A percentile compares a stretch with the other conserved stretches of the same genome.
Evolutionary conservation across 1,140 invertebrate genomes (phyloP).

Genomic region (Belonocnema kinseyi): DNA sequence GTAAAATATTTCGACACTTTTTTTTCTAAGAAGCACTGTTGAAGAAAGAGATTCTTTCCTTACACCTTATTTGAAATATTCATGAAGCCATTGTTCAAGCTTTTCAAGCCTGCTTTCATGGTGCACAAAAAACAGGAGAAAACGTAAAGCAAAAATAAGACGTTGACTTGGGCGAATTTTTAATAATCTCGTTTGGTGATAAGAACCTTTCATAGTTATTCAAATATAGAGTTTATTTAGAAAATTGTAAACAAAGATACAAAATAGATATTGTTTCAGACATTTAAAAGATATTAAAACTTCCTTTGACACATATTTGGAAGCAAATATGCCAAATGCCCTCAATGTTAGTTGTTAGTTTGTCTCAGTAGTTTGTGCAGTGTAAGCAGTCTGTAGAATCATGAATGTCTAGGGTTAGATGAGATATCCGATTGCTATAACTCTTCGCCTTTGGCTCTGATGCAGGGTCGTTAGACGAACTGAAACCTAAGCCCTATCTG

Average conservation of each 20-base stretch:
- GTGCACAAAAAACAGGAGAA: conserved; percentile 3
- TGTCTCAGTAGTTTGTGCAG: too few species aligned
- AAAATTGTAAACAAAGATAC: background rate
- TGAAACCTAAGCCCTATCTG: background rate
- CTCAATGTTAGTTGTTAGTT: too few species aligned
- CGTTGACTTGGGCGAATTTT: background rate
- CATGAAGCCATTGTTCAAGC: conserved; percentile 26
- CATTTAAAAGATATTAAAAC: too few species aligned
- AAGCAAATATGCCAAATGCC: too few species aligned
- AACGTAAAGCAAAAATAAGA: conserved; percentile 15
- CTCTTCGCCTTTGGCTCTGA: conserved; percentile 1
- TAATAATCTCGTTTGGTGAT: conserved; percentile 2
- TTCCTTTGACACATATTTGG: too few species aligned
- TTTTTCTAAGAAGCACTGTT: background rate
- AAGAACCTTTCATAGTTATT: background rate
- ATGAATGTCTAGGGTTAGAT: background rate
- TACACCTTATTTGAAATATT: conserved; percentile 27
- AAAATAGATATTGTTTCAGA: too few species aligned
- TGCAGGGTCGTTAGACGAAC: background rate
- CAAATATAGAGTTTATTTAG: background rate
- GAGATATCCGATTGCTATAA: conserved; percentile 8
- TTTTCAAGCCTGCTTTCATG: conserved; percentile 24
- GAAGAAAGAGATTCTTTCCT: conserved; percentile 13
- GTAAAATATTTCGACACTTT: conserved; percentile 1
- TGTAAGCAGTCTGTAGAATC: too few species aligned